Conservation (phyloP, 2,113 vertebrate species). For the Eurystomus gularis region DNA sequence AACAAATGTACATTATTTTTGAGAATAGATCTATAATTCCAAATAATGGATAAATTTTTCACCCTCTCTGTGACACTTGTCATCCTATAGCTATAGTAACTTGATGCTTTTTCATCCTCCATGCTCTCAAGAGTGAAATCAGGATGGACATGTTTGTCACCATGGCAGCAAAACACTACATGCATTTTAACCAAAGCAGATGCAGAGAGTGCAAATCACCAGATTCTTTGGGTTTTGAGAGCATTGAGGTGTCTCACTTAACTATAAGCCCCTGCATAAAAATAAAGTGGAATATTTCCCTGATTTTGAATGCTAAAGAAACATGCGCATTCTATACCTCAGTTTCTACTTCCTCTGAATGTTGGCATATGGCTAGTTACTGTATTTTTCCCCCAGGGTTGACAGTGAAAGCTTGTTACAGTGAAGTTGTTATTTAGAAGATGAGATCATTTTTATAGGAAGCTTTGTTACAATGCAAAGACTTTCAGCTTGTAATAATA, state of each 20-base stretch:
- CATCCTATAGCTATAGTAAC: background rate
- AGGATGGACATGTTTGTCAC: background rate
- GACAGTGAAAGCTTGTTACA: background rate
- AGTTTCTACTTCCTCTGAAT: background rate
- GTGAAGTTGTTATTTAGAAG: background rate
- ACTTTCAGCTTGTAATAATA: background rate
- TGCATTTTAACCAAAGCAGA: conserved; percentile 22
- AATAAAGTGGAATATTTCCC: background rate
- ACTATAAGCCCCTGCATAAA: background rate
- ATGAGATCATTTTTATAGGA: background rate
- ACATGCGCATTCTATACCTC: background rate
- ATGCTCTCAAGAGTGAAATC: background rate
- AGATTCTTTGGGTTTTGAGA: background rate
- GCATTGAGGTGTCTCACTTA: background rate
- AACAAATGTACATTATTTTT: background rate
- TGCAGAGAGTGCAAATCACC: background rate
- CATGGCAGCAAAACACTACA: conserved; percentile 22
- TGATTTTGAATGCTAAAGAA: background rate
- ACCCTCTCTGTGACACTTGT: background rate
- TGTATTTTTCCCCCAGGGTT: background rate
- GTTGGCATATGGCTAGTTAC: background rate
- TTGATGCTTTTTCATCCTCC: background rate
- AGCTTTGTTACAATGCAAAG: background rate
- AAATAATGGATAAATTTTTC: background rate
- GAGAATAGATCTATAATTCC: background rate